Percentiles rank a stretch among this genome's conserved stretches.
phyloP scores from a whole-genome alignment of 64 coral and sea anemone genomes.

The Acropora tenuis region DNA sequence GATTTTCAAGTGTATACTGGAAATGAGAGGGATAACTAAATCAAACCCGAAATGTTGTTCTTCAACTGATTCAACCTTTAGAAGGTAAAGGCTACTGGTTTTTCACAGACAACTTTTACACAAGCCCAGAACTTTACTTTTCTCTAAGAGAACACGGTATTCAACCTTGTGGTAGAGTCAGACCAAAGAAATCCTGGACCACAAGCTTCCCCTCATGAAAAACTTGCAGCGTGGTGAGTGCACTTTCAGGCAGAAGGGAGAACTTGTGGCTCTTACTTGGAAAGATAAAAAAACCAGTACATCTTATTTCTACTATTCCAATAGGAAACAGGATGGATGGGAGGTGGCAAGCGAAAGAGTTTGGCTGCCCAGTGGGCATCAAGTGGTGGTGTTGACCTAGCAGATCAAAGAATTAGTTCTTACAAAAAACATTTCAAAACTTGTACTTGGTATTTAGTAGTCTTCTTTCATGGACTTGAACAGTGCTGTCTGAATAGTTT shows the following conservation, averaged over 20 bases:
- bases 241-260: slow-evolving; percentile 20
- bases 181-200: slow-evolving; percentile 45
- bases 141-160: slow-evolving; percentile 22
- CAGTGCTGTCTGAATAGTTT: slow-evolving; percentile 39
- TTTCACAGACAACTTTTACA: slow-evolving; percentile 46
- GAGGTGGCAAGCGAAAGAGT: slow-evolving; percentile 14
- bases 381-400: slow-evolving; percentile 41
- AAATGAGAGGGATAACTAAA: slow-evolving; percentile 19
- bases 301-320: slow-evolving; percentile 40
- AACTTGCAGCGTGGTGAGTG: slow-evolving; percentile 3
- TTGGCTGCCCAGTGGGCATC: slow-evolving; percentile 11
- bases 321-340: slow-evolving; percentile 7
- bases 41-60: slow-evolving; percentile 15
- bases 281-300: slow-evolving; percentile 44
- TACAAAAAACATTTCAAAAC: slow-evolving; percentile 42
- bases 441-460: slow-evolving; percentile 20
- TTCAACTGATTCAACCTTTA: slow-evolving; percentile 5
- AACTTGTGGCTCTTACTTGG: slow-evolving; percentile 26
- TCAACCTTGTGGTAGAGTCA: slow-evolving; percentile 49
- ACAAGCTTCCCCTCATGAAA: neutral
- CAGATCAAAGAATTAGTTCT: slow-evolving; percentile 8
- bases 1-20: slow-evolving; percentile 33
- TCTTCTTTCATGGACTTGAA: slow-evolving; percentile 33
- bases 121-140: slow-evolving; percentile 23
- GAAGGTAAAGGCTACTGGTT: slow-evolving; percentile 38